Conservation (phyloP, 2,888 invertebrate genomes). For the Lepidonotus clava region DNA sequence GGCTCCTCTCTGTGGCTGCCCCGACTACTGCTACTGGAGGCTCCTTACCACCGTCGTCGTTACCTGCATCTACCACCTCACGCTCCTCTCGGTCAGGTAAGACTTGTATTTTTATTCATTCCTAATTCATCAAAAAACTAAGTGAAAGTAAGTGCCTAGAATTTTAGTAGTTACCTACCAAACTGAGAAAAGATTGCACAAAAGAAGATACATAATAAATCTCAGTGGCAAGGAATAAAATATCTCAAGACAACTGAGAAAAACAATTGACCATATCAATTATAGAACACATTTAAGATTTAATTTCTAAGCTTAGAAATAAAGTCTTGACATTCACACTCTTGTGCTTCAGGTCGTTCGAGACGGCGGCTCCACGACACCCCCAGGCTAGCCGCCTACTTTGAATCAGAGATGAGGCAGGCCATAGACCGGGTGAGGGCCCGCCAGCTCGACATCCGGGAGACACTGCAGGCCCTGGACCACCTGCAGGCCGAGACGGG, state of each 20-base stretch:
- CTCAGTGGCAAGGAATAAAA: too few relatives aligned
- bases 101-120: neutral
- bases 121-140: too few relatives aligned
- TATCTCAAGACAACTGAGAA: too few relatives aligned
- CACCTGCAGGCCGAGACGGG: slow-evolving; percentile 27
- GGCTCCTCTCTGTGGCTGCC: neutral
- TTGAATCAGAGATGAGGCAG: slow-evolving; percentile 48
- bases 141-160: too few relatives aligned
- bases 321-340: neutral
- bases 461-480: slow-evolving; percentile 49
- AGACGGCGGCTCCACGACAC: slow-evolving; percentile 21
- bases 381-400: slow-evolving; percentile 32
- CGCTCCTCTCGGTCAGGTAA: neutral
- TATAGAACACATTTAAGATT: too few relatives aligned
- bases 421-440: slow-evolving; percentile 47
- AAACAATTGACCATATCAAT: too few relatives aligned
- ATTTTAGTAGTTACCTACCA: too few relatives aligned
- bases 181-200: too few relatives aligned
- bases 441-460: slow-evolving; percentile 47
- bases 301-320: neutral
- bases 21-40: neutral
- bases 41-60: neutral
- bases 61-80: neutral
- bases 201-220: too few relatives aligned
- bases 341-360: slow-evolving; percentile 16